Base-by-base conservation (phyloP, 2,113 vertebrate genomes). In the Peucedramus taeniatus region DNA sequence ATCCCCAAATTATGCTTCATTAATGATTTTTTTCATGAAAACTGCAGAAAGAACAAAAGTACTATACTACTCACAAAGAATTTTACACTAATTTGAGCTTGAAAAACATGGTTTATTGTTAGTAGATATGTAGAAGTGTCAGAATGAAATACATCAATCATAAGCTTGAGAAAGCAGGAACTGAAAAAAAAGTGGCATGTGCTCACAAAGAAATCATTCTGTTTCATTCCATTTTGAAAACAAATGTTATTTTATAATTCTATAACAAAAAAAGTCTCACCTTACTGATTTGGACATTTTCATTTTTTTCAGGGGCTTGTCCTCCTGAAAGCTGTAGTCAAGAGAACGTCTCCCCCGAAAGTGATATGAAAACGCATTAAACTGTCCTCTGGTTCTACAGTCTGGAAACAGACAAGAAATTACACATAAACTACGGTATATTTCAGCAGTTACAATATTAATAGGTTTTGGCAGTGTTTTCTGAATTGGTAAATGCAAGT, bases 361-460 rank as follows among this genome's bases (percentile, higher is more conserved):
- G 76, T 99, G 99, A 81, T 99, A 99, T 0, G 99, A 99, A 93
- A 99, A 98, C 6, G 98, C 99, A 50, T 99, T 99, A 97, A 99
- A 99, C 96, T 99, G 99, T 39, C 99, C 99, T 95, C 99, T 98
- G 80, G 99, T 99, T 96, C 99, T 98, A 95, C 99, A 99, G 96
- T 99, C 99, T 99, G 96, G 56, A 95, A 87, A 76, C 17, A 63
- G 33, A 90, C 6, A 33, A 79, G 21, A 91, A 63, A 78, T 78
- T 26, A 54, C 37, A 71, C 15, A 47, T 26, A 53, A 87, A 70
- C 37, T 39, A 87, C 9, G 49, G 4, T 40, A 23, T 47, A 79
- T 76, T 59, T 82, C 40, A 68, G 19, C 7, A 39, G 21, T 71
- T 84, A 45, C 10, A 50, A 16, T 60, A 72, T 76, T 71, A 47